Percentiles rank a stretch among this genome's conserved stretches.
These are phyloP conservation scores for Trichomalopsis sarcophagae DNA, from an alignment of 1,140 invertebrate genomes.

Conservation along the genomic window DNA sequence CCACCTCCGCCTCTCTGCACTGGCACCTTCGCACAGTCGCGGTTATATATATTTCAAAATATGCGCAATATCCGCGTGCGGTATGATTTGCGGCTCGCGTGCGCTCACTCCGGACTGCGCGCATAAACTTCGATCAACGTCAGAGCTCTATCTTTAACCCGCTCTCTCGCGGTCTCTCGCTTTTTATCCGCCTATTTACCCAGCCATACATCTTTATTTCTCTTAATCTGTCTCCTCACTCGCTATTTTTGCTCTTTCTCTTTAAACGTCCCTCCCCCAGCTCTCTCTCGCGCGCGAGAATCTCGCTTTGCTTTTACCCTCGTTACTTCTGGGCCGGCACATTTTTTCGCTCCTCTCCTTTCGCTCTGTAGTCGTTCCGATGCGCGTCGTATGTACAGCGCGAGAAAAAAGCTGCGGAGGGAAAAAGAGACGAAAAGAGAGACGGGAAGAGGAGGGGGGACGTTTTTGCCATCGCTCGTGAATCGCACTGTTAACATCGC, in stretches of 20 bases:
- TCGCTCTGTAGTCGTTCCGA: neutral
- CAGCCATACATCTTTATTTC: conserved; percentile 48
- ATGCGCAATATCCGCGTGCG: conserved; percentile 5
- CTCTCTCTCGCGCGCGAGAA: neutral
- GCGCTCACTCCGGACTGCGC: neutral
- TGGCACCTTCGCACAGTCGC: neutral
- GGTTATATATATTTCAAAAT: conserved; percentile 15
- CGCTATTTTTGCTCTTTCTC: conserved; percentile 26
- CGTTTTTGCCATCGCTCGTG: conserved; percentile 43
- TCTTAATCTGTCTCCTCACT: conserved; percentile 44
- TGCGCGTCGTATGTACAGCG: conserved; percentile 1
- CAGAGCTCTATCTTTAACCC: conserved; percentile 24
- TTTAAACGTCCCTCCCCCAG: neutral
- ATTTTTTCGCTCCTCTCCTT: conserved; percentile 35
- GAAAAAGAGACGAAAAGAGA: conserved; percentile 16
- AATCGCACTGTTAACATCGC: conserved; percentile 53
- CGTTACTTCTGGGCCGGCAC: conserved; percentile 47
- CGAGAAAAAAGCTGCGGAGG: conserved; percentile 32
- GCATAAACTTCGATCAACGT: conserved; percentile 23
- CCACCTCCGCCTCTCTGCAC: neutral
- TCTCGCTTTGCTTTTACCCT: conserved; percentile 27
- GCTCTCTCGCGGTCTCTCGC: neutral
- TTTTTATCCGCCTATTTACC: conserved; percentile 42
- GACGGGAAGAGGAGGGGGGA: neutral
- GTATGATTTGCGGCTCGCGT: conserved; percentile 5